These are phyloP conservation scores for Corythoichthys intestinalis DNA, from an alignment of 2,113 vertebrate genomes.

Conservation along the genomic window DNA sequence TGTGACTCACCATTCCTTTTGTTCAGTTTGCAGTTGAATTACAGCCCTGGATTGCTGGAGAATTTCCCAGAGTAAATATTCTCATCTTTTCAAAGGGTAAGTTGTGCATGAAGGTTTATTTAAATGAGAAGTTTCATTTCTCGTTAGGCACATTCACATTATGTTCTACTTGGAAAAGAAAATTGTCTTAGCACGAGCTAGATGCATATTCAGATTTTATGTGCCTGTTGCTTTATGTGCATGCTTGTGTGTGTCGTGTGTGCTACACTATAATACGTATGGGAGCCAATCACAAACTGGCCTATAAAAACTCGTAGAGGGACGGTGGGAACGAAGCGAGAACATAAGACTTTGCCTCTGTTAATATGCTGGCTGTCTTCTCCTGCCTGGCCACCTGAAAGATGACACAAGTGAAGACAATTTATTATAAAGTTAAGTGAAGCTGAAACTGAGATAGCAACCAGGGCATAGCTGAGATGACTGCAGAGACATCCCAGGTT, in stretches of 20 bases:
- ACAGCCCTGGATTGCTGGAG: conserved; percentile 9
- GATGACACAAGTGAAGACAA: conserved; percentile 48
- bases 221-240: conserved; percentile 28
- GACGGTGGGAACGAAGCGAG: conserved; percentile 29
- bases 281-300: background rate
- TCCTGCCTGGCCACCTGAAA: conserved; percentile 51
- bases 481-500: conserved; percentile 52
- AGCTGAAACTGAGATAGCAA: conserved; percentile 65
- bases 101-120: conserved; percentile 34
- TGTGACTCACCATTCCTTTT: conserved; percentile 28
- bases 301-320: no score
- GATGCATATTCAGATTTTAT: conserved; percentile 25
- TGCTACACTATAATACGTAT: background rate
- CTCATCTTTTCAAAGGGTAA: conserved; percentile 14
- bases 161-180: conserved; percentile 20
- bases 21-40: conserved; percentile 34
- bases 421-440: conserved; percentile 70
- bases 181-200: conserved; percentile 30
- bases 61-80: conserved; percentile 33
- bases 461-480: conserved; percentile 58
- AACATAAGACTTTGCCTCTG: conserved; percentile 58
- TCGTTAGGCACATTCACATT: conserved; percentile 21
- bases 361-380: conserved; percentile 63
- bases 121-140: conserved; percentile 27
- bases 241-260: conserved; percentile 20